These are phyloP conservation scores for Larimichthys crocea DNA, from an alignment of 2,113 vertebrate genomes.

Conservation along the genomic window DNA sequence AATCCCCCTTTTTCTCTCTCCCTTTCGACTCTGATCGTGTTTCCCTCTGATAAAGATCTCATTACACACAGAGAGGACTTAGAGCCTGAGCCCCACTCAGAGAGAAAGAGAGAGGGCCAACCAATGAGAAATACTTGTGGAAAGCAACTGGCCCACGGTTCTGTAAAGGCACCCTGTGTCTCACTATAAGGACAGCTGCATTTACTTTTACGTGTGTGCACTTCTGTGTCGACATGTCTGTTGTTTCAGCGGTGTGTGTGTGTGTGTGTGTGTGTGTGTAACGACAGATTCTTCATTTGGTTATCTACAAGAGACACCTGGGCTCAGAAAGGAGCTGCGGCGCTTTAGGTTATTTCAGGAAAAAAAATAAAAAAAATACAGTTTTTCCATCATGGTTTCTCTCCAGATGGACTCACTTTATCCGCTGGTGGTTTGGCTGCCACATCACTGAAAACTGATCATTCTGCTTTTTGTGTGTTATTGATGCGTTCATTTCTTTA, in stretches of 20 bases:
- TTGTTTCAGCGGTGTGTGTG: constrained; percentile 74
- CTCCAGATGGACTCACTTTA: constrained; percentile 78
- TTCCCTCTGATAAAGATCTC: constrained; percentile 84
- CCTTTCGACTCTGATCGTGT: constrained; percentile 76
- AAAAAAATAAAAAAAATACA: constrained; percentile 23
- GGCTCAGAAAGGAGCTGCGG: constrained; percentile 39
- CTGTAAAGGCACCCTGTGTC: constrained; percentile 77
- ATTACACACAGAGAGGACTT: constrained; percentile 82
- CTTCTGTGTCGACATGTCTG: constrained; percentile 64
- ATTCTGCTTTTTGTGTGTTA: constrained; percentile 67
- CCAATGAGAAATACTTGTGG: constrained; percentile 71
- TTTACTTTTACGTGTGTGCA: constrained; percentile 65
- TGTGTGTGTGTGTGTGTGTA: constrained; percentile 17
- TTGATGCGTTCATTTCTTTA: constrained; percentile 68
- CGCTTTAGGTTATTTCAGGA: constrained; percentile 61
- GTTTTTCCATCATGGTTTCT: constrained; percentile 66
- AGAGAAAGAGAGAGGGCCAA: constrained; percentile 57
- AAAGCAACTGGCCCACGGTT: constrained; percentile 74
- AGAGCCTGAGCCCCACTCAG: constrained; percentile 74
- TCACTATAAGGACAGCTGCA: constrained; percentile 76
- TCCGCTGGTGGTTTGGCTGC: constrained; percentile 75
- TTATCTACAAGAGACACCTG: constrained; percentile 75
- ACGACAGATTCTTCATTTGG: constrained; percentile 68
- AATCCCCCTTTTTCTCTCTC: constrained; percentile 25
- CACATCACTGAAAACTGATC: constrained; percentile 76